Evolutionary conservation across 2,113 vertebrate genomes (phyloP).

Genomic region (Marmota monax): DNA sequence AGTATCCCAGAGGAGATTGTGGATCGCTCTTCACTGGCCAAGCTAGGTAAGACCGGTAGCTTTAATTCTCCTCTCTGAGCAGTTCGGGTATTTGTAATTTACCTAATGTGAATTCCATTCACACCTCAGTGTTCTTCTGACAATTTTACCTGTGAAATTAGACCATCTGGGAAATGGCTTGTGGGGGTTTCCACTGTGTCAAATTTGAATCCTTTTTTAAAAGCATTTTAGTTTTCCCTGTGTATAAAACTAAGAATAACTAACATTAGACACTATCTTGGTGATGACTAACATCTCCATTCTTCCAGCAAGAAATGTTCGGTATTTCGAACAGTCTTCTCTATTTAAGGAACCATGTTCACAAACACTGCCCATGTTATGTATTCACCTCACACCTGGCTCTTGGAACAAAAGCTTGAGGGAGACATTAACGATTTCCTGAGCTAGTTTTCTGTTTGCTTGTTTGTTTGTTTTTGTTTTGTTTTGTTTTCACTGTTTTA

Average conservation of each 20-base stretch:
- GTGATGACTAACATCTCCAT: background rate
- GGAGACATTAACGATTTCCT: background rate
- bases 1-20: background rate
- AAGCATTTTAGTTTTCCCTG: background rate
- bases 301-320: background rate
- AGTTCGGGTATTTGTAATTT: background rate
- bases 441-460: background rate
- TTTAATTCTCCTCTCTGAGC: background rate
- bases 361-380: background rate
- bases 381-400: background rate
- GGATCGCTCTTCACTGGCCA: background rate
- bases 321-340: background rate
- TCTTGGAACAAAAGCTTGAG: constrained; percentile 59
- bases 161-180: background rate
- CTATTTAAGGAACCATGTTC: constrained; percentile 8
- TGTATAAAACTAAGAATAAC: constrained; percentile 15
- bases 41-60: background rate
- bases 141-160: background rate
- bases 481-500: background rate
- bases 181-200: background rate
- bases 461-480: background rate
- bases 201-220: constrained; percentile 11
- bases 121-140: background rate
- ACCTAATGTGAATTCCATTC: background rate
- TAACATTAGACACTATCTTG: background rate